phyloP scores from a whole-genome alignment of 2,888 invertebrate species.

The Epistrophe grossulariae region DNA sequence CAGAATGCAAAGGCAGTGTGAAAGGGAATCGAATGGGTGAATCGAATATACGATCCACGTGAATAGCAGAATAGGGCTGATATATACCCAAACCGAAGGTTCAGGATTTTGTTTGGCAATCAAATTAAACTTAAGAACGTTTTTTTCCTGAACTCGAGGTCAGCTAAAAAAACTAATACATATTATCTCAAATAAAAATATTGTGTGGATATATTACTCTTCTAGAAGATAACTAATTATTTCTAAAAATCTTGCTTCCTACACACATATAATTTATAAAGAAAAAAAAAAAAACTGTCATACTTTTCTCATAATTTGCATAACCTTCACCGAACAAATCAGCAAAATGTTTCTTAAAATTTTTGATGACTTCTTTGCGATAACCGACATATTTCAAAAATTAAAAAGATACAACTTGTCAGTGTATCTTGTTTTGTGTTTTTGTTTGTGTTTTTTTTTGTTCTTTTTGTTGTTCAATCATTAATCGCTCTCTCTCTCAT shows the following conservation, averaged over 20 bases:
- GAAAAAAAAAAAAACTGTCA: slow-evolving; percentile 39
- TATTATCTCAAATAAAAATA: neutral
- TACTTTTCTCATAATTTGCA: slow-evolving; percentile 58
- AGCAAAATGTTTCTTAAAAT: slow-evolving; percentile 60
- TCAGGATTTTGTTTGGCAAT: too few species aligned
- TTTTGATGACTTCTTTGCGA: slow-evolving; percentile 70
- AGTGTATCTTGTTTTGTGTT: slow-evolving; percentile 13
- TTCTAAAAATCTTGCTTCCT: slow-evolving; percentile 25
- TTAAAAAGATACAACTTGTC: slow-evolving; percentile 29
- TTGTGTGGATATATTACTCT: neutral
- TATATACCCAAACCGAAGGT: too few species aligned
- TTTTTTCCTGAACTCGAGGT: neutral
- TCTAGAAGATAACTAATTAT: neutral
- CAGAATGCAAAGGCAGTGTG: too few species aligned
- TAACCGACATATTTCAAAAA: slow-evolving; percentile 46
- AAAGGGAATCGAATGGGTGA: too few species aligned
- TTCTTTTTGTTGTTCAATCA: slow-evolving; percentile 44
- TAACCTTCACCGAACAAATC: slow-evolving; percentile 72
- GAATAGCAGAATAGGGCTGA: too few species aligned
- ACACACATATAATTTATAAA: slow-evolving; percentile 43
- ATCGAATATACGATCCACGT: too few species aligned
- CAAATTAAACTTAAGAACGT: too few species aligned
- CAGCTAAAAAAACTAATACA: neutral
- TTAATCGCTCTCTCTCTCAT: slow-evolving; percentile 73
- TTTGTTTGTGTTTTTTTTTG: slow-evolving; percentile 22